These are phyloP conservation scores for Arctocebus calabarensis DNA, from an alignment of 2,797 vertebrate genomes.

Conservation along the genomic window DNA sequence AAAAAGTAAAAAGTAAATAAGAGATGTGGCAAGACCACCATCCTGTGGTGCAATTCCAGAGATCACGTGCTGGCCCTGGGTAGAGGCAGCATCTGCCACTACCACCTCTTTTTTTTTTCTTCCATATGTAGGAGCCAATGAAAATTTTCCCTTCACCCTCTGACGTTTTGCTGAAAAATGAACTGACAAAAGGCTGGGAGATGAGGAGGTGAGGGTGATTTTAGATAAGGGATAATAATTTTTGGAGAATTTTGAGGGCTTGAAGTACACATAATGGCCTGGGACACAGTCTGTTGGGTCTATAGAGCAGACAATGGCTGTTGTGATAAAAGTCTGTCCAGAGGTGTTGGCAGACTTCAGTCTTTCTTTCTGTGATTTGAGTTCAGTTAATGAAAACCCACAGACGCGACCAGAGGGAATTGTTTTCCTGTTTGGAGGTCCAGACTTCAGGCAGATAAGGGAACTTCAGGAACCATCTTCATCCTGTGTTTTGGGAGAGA, in stretches of 20 bases:
- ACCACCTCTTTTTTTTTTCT: neutral
- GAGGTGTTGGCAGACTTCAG: neutral
- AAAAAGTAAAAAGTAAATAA: neutral
- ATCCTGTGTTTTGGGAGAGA: neutral
- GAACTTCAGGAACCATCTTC: neutral
- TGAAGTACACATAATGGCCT: too few species aligned
- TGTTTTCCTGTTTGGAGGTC: neutral
- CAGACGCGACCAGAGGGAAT: neutral
- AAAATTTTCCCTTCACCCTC: neutral
- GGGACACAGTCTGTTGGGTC: neutral
- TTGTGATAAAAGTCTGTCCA: neutral
- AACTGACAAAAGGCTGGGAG: neutral
- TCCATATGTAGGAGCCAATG: neutral
- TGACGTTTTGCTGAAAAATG: neutral
- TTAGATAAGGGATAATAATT: neutral
- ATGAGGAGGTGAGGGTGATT: neutral
- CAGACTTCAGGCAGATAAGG: neutral
- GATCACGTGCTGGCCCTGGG: neutral
- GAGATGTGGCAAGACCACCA: neutral
- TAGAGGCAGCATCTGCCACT: neutral
- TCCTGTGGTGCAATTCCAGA: fast-evolving
- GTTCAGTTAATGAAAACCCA: neutral
- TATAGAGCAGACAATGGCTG: neutral
- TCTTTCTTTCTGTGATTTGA: neutral
- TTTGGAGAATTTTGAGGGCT: neutral